Base-by-base conservation (phyloP, 2,888 invertebrate genomes). In the Acanthosepion esculentum region DNA sequence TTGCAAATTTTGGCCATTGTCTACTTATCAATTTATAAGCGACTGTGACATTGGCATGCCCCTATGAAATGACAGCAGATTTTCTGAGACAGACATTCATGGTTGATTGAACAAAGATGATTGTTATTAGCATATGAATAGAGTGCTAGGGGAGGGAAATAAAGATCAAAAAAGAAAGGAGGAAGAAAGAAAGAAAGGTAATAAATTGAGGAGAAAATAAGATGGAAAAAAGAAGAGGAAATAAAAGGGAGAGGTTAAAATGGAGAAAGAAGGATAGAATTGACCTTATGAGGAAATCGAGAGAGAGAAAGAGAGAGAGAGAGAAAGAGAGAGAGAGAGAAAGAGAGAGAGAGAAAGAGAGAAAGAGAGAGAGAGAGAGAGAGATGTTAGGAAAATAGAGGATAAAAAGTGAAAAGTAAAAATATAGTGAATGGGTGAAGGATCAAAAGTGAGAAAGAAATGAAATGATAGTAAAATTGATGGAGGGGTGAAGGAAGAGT, bases 11-110 rank as follows among this genome's bases (percentile, higher is more conserved):
- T 18, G 78, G 78, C n/a, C 78, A 78, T 78, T 78, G 78, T 78
- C 78, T 78, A 33, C 33, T 78, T 78, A 78, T 78, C n/a, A 78
- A 78, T 78, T 78, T 78, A n/a, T 78, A 78, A 78, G 78, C 18
- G 78, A 78, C 78, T 78, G n/a, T 78, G 78, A 78, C 78, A 78
- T n/a, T 33, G 78, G 78, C 78, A 78, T n/a, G 78, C n/a, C 78
- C 78, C 78, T 33, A 78, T 78, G 78, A 78, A 78, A 78, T 78
- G 78, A 78, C 78, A 78, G 78, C 78, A 78, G 78, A 78, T 78
- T 33, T 78, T 78, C 78, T 78, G 78, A 78, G 78, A 78, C n/a
- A 78, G 78, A 78, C 78, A n/a, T 78, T 78, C n/a, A 78, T 78
- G 78, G 78, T 78, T 78, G 78, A 78, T 78, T 78, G 78, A 78